Evolutionary conservation across 2,797 vertebrate genomes (phyloP).

Genomic region (Myotis findleyi): DNA sequence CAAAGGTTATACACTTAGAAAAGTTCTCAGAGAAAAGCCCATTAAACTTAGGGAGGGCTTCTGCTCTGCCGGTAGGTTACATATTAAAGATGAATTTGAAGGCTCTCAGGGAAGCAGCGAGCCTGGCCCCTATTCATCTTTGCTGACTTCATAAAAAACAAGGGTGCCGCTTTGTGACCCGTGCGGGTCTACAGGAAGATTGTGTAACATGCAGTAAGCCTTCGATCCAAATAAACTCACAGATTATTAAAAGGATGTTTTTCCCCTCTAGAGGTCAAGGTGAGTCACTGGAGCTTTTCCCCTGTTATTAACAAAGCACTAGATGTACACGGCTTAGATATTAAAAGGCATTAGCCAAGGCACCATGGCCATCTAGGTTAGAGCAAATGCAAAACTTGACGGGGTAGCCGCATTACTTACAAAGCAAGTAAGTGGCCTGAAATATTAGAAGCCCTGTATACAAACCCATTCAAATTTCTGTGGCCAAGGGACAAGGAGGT

Average conservation of each 20-base stretch:
- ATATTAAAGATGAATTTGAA: conserved; percentile 78
- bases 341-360: conserved; percentile 81
- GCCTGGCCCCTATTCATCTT: conserved; percentile 69
- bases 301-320: conserved; percentile 81
- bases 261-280: conserved; percentile 76
- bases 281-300: conserved; percentile 74
- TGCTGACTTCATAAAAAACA: conserved; percentile 81
- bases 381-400: conserved; percentile 75
- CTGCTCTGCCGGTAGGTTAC: conserved; percentile 61
- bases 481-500: conserved; percentile 28
- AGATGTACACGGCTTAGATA: conserved; percentile 79
- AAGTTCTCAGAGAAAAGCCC: conserved; percentile 69
- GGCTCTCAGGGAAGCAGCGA: conserved; percentile 56
- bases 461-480: conserved; percentile 72
- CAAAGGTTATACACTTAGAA: conserved; percentile 58
- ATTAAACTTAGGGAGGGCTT: conserved; percentile 64
- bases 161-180: conserved; percentile 69
- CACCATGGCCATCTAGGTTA: conserved; percentile 63
- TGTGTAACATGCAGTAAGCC: conserved; percentile 77
- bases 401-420: conserved; percentile 4
- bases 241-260: conserved; percentile 83
- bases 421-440: conserved; percentile 56
- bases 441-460: conserved; percentile 65
- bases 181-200: conserved; percentile 61
- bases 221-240: conserved; percentile 81